Evolutionary conservation across 2,888 invertebrate genomes (phyloP).

Genomic region (Drosophila lutescens): DNA sequence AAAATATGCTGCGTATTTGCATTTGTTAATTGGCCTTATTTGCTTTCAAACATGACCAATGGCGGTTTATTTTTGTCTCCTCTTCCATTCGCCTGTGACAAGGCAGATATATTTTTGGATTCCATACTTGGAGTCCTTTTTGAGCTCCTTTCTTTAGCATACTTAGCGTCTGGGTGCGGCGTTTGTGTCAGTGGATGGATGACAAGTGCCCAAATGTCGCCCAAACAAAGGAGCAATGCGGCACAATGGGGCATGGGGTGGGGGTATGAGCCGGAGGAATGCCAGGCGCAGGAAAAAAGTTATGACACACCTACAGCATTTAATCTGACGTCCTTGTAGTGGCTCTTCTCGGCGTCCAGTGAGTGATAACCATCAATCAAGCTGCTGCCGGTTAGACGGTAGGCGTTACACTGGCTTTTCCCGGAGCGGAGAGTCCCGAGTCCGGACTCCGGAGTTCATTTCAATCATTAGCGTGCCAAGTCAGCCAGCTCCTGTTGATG

Average conservation of each 20-base stretch:
- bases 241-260: conserved; percentile 40
- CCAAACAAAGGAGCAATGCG: conserved; percentile 64
- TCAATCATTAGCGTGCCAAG: conserved; percentile 75
- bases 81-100: conserved; percentile 24
- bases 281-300: conserved; percentile 52
- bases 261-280: conserved; percentile 6
- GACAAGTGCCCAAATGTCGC: conserved; percentile 57
- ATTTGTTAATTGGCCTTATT: conserved; percentile 73
- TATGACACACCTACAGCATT: conserved; percentile 79
- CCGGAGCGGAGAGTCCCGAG: background rate
- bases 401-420: conserved; percentile 52
- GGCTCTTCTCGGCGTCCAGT: conserved; percentile 49
- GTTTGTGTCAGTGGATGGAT: conserved; percentile 35
- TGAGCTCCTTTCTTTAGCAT: conserved; percentile 24
- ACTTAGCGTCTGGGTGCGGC: conserved; percentile 40
- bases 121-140: conserved; percentile 43
- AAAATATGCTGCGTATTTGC: conserved; percentile 38
- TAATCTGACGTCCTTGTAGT: conserved; percentile 63
- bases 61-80: conserved; percentile 26
- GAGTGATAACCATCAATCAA: conserved; percentile 80
- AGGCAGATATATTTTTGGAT: conserved; percentile 51
- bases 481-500: conserved; percentile 73
- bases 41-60: conserved; percentile 66
- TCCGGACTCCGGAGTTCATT: conserved; percentile 63
- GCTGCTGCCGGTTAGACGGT: conserved; percentile 54